These are phyloP conservation scores for Melanostoma mellinum DNA, from an alignment of 2,888 invertebrate genomes.

Conservation along the genomic window DNA sequence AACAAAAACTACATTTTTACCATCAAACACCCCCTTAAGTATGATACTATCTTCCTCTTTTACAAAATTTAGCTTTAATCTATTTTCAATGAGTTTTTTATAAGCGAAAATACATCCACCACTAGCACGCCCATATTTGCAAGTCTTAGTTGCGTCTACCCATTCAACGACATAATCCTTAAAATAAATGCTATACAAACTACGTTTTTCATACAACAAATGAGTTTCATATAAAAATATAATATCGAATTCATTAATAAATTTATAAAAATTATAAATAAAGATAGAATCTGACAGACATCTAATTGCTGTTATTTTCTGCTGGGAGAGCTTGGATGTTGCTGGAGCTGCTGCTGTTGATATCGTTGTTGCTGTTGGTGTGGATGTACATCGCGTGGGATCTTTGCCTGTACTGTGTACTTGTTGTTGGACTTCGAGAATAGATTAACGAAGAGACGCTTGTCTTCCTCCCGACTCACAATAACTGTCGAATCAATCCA, in stretches of 20 bases:
- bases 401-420: constrained; percentile 2
- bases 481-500: too few species aligned
- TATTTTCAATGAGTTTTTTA: background rate
- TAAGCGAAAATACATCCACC: constrained; percentile 1
- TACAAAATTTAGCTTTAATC: background rate
- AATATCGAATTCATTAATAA: background rate
- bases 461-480: too few species aligned
- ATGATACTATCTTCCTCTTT: background rate
- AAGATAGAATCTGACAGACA: background rate
- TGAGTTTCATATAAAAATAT: background rate
- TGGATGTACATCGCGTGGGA: too few species aligned
- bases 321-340: background rate
- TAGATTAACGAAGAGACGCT: too few species aligned
- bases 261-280: background rate
- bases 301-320: background rate
- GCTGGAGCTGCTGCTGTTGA: constrained; percentile 1
- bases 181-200: background rate
- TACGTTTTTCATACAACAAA: too few species aligned
- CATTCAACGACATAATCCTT: background rate
- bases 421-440: too few species aligned
- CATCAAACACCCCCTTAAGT: background rate
- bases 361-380: background rate
- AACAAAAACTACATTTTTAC: background rate
- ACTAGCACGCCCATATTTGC: background rate
- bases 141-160: background rate